Evolutionary conservation across 2,113 vertebrate genomes (phyloP), one percentile per base, ranked within the genome.

Genomic region (Pseudorasbora parva): DNA sequence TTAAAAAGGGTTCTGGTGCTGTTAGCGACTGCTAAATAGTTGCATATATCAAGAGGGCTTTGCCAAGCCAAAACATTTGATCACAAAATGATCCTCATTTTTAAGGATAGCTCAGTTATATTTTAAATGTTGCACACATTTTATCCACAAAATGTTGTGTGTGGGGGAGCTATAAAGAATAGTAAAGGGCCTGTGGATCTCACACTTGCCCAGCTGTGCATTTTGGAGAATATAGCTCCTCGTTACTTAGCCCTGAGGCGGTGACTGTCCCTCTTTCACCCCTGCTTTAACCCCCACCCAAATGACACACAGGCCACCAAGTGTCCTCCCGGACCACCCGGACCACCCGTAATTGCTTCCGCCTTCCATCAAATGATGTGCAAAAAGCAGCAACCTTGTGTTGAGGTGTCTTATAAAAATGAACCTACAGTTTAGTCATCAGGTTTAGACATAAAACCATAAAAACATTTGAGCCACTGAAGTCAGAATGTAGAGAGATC

Each of bases 221-320:
- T 82, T 78, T 60, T 76, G 73, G 86, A 86, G 82, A 91, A 91
- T 93, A 91, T 92, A 92, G 87, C 90, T 49, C 90, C 84, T 85
- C 62, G 85, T 92, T 89, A 88, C 86, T 90, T 88, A 86, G 57
- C 79, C 79, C 82, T 74, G 72, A 82, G 82, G 84, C 72, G 43
- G 57, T 86, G 60, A 87, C 80, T 82, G 71, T 75, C 71, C 62
- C 81, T 59, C 51, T 62, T 78, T 88, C 86, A 87, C 78, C 83
- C 78, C 85, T 87, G 84, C 85, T 84, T 49, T 77, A 59, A 41
- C 74, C 85, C 86, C 79, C 47, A 83, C 81, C 72, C 88, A 89
- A 89, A 90, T 91, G 92, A 92, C 90, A 86, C 89, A 71, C 90
- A 90, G 91, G 91, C 89, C 92, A 93, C 91, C 91, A 89, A 85